A percentile compares a stretch with the other conserved stretches of the same genome.
Conservation (phyloP, 2,888 invertebrate genomes). For the Callimorpha dominula region DNA sequence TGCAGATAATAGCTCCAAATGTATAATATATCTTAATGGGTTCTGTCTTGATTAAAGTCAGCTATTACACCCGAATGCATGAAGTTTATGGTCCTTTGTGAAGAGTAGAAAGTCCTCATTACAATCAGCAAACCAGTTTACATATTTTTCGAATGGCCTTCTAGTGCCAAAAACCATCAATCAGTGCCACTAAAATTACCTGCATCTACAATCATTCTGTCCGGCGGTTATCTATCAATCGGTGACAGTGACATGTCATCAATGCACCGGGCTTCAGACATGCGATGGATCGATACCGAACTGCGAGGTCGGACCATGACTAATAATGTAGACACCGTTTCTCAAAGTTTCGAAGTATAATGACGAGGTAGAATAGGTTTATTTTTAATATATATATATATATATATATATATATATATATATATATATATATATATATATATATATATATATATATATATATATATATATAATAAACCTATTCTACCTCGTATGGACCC, state of each 20-base stretch:
- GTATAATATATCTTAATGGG: too few relatives aligned
- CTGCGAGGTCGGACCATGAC: constrained; percentile 32
- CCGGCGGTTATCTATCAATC: constrained; percentile 37
- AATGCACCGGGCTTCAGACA: constrained; percentile 38
- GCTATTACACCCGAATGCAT: too few relatives aligned
- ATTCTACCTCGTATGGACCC: too few relatives aligned
- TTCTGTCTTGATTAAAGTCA: too few relatives aligned
- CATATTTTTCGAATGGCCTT: background rate
- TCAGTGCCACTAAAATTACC: background rate
- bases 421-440: too few relatives aligned
- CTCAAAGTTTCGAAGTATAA: constrained; percentile 6
- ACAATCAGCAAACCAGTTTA: background rate
- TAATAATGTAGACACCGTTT: constrained; percentile 10
- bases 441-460: too few relatives aligned
- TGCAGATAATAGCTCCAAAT: too few relatives aligned
- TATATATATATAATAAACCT: too few relatives aligned
- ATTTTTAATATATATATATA: too few relatives aligned
- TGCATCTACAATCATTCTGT: background rate
- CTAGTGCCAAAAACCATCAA: background rate
- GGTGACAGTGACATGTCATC: constrained; percentile 45
- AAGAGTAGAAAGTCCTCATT: background rate
- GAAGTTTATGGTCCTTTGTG: background rate
- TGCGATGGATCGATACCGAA: constrained; percentile 39
- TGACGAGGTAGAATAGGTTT: background rate
- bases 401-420: too few relatives aligned